Evolutionary conservation across 2,888 invertebrate species (phyloP).

Genomic region (Clitarchus hookeri): DNA sequence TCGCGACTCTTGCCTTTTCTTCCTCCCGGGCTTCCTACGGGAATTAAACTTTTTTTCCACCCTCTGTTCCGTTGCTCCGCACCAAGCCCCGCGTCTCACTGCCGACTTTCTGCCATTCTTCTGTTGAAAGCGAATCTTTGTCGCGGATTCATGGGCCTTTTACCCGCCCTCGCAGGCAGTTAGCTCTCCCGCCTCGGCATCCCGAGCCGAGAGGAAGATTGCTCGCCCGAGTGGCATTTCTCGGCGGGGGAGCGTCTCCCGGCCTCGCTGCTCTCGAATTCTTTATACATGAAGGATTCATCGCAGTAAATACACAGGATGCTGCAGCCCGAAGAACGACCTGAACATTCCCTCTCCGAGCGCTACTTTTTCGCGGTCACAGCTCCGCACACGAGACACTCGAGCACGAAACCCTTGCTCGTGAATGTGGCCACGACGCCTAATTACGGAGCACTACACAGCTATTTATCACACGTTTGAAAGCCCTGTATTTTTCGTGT

Average conservation of each 20-base stretch:
- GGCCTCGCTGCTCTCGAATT: too few species aligned
- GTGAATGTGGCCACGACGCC: too few species aligned
- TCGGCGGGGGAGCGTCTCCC: background rate
- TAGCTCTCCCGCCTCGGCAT: background rate
- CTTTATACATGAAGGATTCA: too few species aligned
- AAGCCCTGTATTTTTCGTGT: too few species aligned
- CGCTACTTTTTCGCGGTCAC: background rate
- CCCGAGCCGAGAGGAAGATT: background rate
- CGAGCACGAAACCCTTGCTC: too few species aligned
- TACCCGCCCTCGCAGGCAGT: background rate
- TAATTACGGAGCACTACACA: too few species aligned
- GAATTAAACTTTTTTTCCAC: background rate
- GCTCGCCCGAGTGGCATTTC: background rate
- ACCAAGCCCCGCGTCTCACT: background rate
- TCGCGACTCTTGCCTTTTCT: background rate
- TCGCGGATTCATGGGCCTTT: background rate
- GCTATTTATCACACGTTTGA: too few species aligned
- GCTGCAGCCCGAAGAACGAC: too few species aligned
- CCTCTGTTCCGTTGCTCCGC: background rate
- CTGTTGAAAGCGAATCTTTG: slow-evolving; percentile 2
- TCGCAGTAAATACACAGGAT: too few species aligned
- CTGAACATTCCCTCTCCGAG: too few species aligned
- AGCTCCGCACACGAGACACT: too few species aligned
- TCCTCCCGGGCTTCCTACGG: background rate
- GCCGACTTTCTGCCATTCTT: background rate